Percentiles rank a stretch among this genome's conserved stretches.
These are phyloP conservation scores for Callocephalon fimbriatum DNA, from an alignment of 2,113 vertebrate genomes.

Conservation along the genomic window DNA sequence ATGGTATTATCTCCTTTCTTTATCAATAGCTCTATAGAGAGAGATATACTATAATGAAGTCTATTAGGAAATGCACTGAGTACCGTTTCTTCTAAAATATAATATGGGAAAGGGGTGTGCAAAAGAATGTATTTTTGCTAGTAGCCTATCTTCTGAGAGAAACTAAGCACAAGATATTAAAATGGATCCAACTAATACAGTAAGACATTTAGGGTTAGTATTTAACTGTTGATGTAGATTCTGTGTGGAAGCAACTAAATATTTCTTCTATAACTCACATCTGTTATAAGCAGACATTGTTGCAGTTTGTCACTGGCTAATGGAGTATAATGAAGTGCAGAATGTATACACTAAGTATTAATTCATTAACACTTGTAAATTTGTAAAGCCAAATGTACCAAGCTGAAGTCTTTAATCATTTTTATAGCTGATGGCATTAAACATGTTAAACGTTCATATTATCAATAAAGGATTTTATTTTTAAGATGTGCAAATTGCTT, in stretches of 20 bases:
- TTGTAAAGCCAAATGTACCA: conserved; percentile 77
- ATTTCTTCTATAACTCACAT: conserved; percentile 58
- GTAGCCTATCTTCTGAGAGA: conserved; percentile 76
- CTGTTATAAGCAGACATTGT: conserved; percentile 40
- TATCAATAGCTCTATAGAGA: conserved; percentile 68
- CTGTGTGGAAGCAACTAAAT: conserved; percentile 70
- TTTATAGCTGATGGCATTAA: conserved; percentile 81
- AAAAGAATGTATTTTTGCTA: conserved; percentile 82
- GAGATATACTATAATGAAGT: conserved; percentile 70
- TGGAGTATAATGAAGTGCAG: conserved; percentile 70
- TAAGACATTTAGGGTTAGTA: conserved; percentile 69
- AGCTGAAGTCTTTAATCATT: conserved; percentile 75
- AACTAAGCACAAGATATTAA: conserved; percentile 78
- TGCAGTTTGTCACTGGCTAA: conserved; percentile 67
- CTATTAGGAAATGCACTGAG: conserved; percentile 83
- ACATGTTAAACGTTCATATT: conserved; percentile 72
- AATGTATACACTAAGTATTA: conserved; percentile 52
- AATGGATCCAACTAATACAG: conserved; percentile 67
- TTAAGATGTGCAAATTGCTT: conserved; percentile 56
- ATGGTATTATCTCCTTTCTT: conserved; percentile 68
- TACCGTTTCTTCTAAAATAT: conserved; percentile 74
- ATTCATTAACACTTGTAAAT: conserved; percentile 77
- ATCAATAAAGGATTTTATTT: conserved; percentile 75
- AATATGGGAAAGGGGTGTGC: conserved; percentile 63
- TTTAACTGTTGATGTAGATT: conserved; percentile 75